Evolutionary conservation across 2,888 invertebrate species (phyloP), one percentile per base, ranked within the genome.

Genomic region (Oxycera nigricornis): DNA sequence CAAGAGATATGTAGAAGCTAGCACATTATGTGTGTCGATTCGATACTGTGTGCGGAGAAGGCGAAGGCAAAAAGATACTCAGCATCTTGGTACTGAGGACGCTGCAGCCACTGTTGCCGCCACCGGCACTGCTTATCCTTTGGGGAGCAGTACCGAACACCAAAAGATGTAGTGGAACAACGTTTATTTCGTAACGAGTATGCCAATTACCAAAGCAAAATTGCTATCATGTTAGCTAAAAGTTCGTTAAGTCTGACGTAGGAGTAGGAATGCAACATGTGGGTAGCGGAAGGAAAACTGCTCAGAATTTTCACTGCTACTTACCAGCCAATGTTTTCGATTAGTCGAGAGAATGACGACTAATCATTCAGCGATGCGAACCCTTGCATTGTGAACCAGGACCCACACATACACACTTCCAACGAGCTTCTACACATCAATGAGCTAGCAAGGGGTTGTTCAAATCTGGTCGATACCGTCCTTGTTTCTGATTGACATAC

Each of bases 201-300:
- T 68, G 68, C 68, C 68, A 68, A 68, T 68, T 68, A 68, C 50
- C 68, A 50, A 50, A 68, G 68, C 46, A 28, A 68, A 46, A 68
- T 68, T 50, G 30, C 68, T 68, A n/a, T 68, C 46, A 68, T 50
- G 68, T 68, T 50, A 50, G 30, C 68, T 68, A 30, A 68, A 68
- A 50, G 30, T 65, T 65, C 41, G 65, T 65, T 65, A 65, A 41
- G 41, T 39, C 22, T 39, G 24, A 39, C 11, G 14, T 62, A 35
- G 26, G 31, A 59, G 62, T 1, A 17, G 9, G n/a, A 62, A 30
- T n/a, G n/a, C n/a, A n/a, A n/a, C n/a, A n/a, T n/a, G n/a, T n/a
- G n/a, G n/a, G 62, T 35, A 35, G 39, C 17, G 24, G 35, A 62
- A 62, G 62, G 62, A 35, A 62, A 39, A 39, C 22, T 30, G 14